phyloP scores from a whole-genome alignment of 2,113 vertebrate genomes.

The Antechinus stuartii region DNA sequence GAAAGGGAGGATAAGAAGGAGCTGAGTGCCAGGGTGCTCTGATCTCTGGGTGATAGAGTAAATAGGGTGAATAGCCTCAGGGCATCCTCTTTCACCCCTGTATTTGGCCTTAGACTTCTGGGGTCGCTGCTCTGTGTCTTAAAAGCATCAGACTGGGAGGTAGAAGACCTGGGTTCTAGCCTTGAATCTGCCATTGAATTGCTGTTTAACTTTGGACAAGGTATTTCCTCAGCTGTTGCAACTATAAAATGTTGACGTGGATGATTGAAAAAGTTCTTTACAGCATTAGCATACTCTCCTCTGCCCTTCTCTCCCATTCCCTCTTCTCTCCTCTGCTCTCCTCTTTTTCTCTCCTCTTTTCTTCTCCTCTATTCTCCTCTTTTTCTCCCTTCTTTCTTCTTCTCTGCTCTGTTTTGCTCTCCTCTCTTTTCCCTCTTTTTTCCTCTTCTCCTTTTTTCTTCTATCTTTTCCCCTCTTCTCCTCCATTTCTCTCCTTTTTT shows the following conservation, averaged over 20 bases:
- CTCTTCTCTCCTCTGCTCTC: background rate
- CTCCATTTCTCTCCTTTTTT: background rate
- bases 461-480: too few species aligned
- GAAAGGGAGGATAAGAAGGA: background rate
- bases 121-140: background rate
- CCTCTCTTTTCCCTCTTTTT: too few species aligned
- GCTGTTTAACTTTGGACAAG: background rate
- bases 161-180: background rate
- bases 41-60: conserved; percentile 9
- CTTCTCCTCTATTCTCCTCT: too few species aligned
- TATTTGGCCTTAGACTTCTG: background rate
- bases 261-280: background rate
- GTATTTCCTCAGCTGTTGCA: background rate
- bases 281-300: background rate
- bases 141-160: background rate
- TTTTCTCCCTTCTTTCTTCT: too few species aligned
- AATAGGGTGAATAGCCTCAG: background rate
- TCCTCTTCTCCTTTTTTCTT: too few species aligned
- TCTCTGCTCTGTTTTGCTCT: too few species aligned
- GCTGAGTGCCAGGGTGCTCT: background rate
- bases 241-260: background rate
- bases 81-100: background rate
- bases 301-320: too few species aligned
- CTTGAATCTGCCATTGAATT: background rate
- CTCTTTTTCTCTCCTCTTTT: too few species aligned